Percentiles rank a stretch among this genome's conserved stretches.
These are phyloP conservation scores for Ahaetulla prasina DNA, from an alignment of 2,113 vertebrate species.

Conservation along the genomic window DNA sequence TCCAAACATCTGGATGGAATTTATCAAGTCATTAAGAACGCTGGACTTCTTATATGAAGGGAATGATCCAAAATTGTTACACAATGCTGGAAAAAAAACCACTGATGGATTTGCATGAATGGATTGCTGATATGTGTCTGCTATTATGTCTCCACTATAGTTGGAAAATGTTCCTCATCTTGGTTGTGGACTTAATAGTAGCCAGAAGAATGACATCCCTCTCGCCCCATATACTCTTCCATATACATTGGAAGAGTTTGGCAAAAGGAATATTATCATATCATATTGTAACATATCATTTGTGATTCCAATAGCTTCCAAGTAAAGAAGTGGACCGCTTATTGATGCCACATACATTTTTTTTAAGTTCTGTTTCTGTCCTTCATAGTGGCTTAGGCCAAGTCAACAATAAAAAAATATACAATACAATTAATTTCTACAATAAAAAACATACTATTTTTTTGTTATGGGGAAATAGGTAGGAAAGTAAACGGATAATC, in stretches of 20 bases:
- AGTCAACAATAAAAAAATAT: background rate
- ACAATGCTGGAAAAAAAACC: background rate
- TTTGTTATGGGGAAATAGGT: background rate
- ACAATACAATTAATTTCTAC: no score
- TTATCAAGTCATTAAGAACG: background rate
- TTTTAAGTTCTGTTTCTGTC: background rate
- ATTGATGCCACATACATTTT: background rate
- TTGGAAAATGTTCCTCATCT: background rate
- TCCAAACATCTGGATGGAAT: background rate
- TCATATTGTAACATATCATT: background rate
- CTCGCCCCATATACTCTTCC: no score
- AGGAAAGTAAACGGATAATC: background rate
- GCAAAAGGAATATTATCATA: background rate
- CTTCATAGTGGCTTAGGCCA: background rate
- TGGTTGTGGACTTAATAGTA: background rate
- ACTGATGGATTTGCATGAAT: background rate
- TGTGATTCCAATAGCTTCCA: conserved; percentile 47
- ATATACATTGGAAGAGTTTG: background rate
- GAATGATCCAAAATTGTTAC: background rate
- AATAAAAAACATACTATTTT: no score
- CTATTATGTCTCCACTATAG: background rate
- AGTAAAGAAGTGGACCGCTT: conserved; percentile 40
- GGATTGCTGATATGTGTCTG: background rate
- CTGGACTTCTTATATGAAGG: background rate
- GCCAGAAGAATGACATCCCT: background rate